Evolutionary conservation across 2,797 vertebrate species (phyloP).

Genomic region (Pampus argenteus): DNA sequence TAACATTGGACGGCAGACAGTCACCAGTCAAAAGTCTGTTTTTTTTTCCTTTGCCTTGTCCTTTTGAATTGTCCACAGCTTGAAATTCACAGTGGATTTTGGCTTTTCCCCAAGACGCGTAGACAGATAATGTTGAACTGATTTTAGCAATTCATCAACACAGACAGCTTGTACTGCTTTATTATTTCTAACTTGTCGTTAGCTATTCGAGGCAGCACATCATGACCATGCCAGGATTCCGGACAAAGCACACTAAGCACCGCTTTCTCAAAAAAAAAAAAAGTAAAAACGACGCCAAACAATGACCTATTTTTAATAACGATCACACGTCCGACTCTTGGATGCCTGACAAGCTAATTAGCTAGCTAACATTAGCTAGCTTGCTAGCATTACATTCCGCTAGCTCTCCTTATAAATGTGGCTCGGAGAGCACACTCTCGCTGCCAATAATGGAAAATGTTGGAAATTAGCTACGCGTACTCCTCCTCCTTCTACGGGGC

Average conservation of each 20-base stretch:
- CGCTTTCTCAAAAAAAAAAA: slow-evolving; percentile 26
- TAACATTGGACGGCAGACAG: slow-evolving; percentile 82
- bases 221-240: slow-evolving; percentile 25
- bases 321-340: slow-evolving; percentile 68
- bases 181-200: slow-evolving; percentile 61
- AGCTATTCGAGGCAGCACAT: slow-evolving; percentile 61
- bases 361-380: slow-evolving; percentile 76
- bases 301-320: slow-evolving; percentile 66
- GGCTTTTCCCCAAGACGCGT: slow-evolving; percentile 43
- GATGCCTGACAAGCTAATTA: slow-evolving; percentile 79
- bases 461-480: slow-evolving; percentile 62
- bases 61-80: slow-evolving; percentile 45
- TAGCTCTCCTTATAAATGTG: slow-evolving; percentile 75
- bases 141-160: slow-evolving; percentile 59
- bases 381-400: slow-evolving; percentile 84
- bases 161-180: slow-evolving; percentile 53
- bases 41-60: slow-evolving; percentile 22
- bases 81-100: slow-evolving; percentile 36
- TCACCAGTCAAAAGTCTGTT: slow-evolving; percentile 63
- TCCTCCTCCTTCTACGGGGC: slow-evolving; percentile 40
- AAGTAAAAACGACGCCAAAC: slow-evolving; percentile 49
- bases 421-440: slow-evolving; percentile 59
- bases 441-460: slow-evolving; percentile 68
- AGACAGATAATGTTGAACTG: slow-evolving; percentile 40
- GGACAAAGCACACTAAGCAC: slow-evolving; percentile 28